Conservation (phyloP, 2,888 invertebrate species). For the Xylophagus ater region DNA sequence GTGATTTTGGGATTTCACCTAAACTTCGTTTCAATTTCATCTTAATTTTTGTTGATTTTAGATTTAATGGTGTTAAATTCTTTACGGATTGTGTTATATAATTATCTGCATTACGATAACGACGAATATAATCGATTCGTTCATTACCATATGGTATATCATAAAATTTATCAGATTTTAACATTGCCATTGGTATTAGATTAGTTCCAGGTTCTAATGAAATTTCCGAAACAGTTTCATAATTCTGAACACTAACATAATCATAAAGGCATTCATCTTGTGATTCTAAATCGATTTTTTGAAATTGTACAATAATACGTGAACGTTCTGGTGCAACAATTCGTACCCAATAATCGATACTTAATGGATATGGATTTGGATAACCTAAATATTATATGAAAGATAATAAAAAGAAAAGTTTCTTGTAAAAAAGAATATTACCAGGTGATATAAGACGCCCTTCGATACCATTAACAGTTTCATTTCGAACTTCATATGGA, state of each 20-base stretch:
- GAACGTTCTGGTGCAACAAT: slow-evolving; percentile 54
- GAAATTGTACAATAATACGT: slow-evolving; percentile 57
- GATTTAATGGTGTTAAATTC: too few relatives aligned
- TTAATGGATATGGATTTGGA: slow-evolving; percentile 56
- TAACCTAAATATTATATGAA: not conserved
- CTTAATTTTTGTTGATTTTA: too few relatives aligned
- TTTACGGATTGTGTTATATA: not conserved
- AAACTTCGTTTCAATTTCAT: too few relatives aligned
- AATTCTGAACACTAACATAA: slow-evolving; percentile 52
- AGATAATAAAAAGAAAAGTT: not conserved
- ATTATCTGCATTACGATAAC: slow-evolving; percentile 12
- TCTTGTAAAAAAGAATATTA: slow-evolving; percentile 19
- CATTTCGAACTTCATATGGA: slow-evolving; percentile 39
- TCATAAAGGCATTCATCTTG: slow-evolving; percentile 73
- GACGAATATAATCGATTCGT: slow-evolving; percentile 18
- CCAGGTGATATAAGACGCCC: slow-evolving; percentile 58
- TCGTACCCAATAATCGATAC: slow-evolving; percentile 57
- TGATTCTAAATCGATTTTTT: slow-evolving; percentile 57
- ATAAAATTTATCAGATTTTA: slow-evolving; percentile 19
- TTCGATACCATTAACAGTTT: slow-evolving; percentile 51
- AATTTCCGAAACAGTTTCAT: slow-evolving; percentile 27
- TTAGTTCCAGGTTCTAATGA: slow-evolving; percentile 28
- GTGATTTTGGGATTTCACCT: not conserved
- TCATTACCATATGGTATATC: slow-evolving; percentile 19
- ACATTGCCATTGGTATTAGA: slow-evolving; percentile 28